phyloP scores from a whole-genome alignment of 2,797 vertebrate genomes.

The Potorous gilbertii region DNA sequence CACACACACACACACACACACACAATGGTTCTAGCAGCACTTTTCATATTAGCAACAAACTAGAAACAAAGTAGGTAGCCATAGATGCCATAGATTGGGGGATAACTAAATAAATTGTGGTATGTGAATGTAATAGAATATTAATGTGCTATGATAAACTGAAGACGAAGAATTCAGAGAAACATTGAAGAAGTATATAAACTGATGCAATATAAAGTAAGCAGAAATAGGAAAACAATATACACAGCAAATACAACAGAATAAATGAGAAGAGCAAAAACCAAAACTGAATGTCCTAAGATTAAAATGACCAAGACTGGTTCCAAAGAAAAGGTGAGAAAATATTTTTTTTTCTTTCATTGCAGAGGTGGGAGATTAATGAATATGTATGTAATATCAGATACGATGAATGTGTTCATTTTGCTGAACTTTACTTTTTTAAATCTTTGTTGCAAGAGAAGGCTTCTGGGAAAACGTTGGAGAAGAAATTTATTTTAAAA shows the following conservation, averaged over 20 bases:
- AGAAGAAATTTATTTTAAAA: not conserved
- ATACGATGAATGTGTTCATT: not conserved
- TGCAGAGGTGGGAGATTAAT: not conserved
- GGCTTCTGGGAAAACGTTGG: not conserved
- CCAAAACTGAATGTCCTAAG: not conserved
- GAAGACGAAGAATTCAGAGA: not conserved
- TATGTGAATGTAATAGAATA: not conserved
- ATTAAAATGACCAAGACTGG: not conserved
- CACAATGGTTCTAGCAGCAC: not conserved
- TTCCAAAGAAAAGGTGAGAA: not conserved
- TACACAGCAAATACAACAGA: not conserved
- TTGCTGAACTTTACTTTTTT: not conserved
- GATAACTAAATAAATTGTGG: not conserved
- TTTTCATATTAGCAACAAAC: not conserved
- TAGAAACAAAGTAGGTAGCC: not conserved
- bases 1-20: too few relatives aligned
- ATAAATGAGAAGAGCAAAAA: not conserved
- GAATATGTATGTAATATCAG: not conserved
- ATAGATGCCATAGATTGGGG: not conserved
- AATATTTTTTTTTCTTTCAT: not conserved
- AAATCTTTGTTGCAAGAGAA: not conserved
- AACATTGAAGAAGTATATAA: not conserved
- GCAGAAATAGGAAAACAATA: not conserved
- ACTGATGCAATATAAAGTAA: not conserved
- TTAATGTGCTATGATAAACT: not conserved